phyloP scores from a whole-genome alignment of 1,140 invertebrate species.

The Dysdera silvatica region DNA sequence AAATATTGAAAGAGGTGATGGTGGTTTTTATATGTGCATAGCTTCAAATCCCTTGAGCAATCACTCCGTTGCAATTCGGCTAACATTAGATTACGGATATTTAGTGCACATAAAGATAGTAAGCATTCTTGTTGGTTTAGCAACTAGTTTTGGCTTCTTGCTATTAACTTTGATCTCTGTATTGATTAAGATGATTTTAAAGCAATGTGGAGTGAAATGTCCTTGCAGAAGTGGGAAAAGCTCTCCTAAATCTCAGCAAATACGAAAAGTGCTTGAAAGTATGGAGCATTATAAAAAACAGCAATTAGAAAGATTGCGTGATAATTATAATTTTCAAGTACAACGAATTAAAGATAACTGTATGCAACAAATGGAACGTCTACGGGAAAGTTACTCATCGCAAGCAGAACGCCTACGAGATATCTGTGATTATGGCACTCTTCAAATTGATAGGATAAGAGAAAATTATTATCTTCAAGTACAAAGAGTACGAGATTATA shows the following conservation, averaged over 20 bases:
- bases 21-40: constrained; percentile 78
- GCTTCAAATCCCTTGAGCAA: constrained; percentile 75
- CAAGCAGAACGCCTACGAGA: constrained; percentile 79
- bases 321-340: constrained; percentile 86
- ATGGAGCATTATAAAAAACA: constrained; percentile 82
- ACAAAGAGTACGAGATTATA: constrained; percentile 73
- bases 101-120: constrained; percentile 72
- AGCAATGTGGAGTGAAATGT: constrained; percentile 42
- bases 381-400: constrained; percentile 78
- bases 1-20: constrained; percentile 61
- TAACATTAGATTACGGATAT: constrained; percentile 71
- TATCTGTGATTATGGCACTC: constrained; percentile 80
- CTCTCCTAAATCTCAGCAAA: constrained; percentile 67
- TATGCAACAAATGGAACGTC: constrained; percentile 83
- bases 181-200: constrained; percentile 54
- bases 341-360: constrained; percentile 86
- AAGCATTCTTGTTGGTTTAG: constrained; percentile 70
- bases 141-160: constrained; percentile 68
- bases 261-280: constrained; percentile 64
- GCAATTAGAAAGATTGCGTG: constrained; percentile 70
- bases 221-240: constrained; percentile 56
- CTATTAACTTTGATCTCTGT: constrained; percentile 67
- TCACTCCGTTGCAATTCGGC: constrained; percentile 39
- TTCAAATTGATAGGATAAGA: constrained; percentile 67
- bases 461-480: constrained; percentile 64